Evolutionary conservation across 2,113 vertebrate genomes (phyloP).

Genomic region (Otus sunia): DNA sequence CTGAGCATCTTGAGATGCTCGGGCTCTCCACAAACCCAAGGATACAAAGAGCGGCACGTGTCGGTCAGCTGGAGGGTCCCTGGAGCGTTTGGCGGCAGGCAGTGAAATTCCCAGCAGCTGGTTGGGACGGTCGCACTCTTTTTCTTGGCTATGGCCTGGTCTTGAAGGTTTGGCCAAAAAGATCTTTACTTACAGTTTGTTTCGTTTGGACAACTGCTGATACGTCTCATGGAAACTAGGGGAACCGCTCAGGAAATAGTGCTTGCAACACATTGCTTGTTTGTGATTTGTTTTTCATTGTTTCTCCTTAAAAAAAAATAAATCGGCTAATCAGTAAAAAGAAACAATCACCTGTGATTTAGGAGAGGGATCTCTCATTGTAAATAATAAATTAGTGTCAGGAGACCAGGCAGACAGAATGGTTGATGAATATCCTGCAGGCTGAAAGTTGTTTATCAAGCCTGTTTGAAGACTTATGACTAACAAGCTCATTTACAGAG

Average conservation of each 20-base stretch:
- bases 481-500: conserved; percentile 65
- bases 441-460: conserved; percentile 69
- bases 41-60: background rate
- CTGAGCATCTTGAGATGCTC: background rate
- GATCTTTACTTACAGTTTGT: conserved; percentile 16
- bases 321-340: conserved; percentile 25
- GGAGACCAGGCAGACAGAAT: conserved; percentile 56
- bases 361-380: conserved; percentile 27
- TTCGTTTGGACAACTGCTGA: conserved; percentile 25
- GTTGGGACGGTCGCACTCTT: background rate
- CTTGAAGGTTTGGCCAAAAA: background rate
- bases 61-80: background rate
- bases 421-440: conserved; percentile 60
- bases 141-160: background rate
- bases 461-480: conserved; percentile 64
- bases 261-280: background rate
- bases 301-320: background rate
- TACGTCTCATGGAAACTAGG: background rate
- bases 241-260: background rate
- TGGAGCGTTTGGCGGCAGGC: background rate
- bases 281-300: conserved; percentile 35
- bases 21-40: background rate
- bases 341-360: conserved; percentile 66
- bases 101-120: background rate
- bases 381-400: conserved; percentile 54